These are phyloP conservation scores for Epirrita christyi DNA, from an alignment of 2,888 invertebrate genomes.

Conservation along the genomic window DNA sequence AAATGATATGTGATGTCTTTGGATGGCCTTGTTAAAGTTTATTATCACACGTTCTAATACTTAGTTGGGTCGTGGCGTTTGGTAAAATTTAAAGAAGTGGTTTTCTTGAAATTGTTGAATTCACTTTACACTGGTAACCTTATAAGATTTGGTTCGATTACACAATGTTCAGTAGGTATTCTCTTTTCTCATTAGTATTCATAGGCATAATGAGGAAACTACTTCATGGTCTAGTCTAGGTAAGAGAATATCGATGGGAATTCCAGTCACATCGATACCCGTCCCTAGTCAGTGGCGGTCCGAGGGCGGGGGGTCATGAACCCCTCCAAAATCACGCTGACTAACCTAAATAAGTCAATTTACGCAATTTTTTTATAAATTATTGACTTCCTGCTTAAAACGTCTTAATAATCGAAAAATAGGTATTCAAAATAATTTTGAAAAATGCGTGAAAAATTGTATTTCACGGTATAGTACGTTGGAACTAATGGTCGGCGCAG, in stretches of 20 bases:
- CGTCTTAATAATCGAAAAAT: too few species aligned
- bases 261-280: conserved; percentile 34
- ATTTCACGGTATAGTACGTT: too few species aligned
- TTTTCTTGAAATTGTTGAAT: background rate
- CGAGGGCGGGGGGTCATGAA: too few species aligned
- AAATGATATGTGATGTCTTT: conserved; percentile 13
- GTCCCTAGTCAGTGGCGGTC: conserved; percentile 31
- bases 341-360: too few species aligned
- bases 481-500: too few species aligned
- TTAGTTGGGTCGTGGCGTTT: background rate
- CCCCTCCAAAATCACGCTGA: too few species aligned
- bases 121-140: background rate
- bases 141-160: conserved; percentile 2
- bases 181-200: background rate
- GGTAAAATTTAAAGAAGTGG: conserved; percentile 1
- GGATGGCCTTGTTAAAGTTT: background rate
- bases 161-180: conserved; percentile 3
- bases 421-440: too few species aligned
- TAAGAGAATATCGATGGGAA: conserved; percentile 8
- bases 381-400: too few species aligned
- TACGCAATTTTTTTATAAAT: too few species aligned
- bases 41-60: background rate
- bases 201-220: conserved; percentile 2
- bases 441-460: too few species aligned
- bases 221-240: conserved; percentile 2